Evolutionary conservation across 37 sponge, comb jelly and placozoan species (phyloP).

Genomic region (Ianthella basta): DNA sequence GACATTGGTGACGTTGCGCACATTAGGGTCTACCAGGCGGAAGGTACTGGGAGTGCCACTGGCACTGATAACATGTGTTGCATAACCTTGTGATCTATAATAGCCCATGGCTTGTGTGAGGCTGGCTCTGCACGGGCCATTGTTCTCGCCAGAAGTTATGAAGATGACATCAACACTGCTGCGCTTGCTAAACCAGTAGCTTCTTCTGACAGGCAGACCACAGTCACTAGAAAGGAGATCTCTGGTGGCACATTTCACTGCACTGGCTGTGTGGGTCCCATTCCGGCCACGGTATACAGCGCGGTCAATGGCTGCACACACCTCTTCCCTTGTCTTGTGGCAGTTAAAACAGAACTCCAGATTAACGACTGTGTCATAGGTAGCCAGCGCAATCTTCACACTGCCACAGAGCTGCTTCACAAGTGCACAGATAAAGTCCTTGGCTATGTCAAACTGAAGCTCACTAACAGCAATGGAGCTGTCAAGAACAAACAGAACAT

Average conservation of each 20-base stretch:
- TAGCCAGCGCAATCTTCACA: neutral
- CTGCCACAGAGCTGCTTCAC: conserved; percentile 9
- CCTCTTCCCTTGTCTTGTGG: neutral
- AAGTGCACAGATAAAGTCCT: neutral
- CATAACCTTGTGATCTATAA: neutral
- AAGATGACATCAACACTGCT: neutral
- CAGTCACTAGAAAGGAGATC: neutral
- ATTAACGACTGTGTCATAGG: neutral
- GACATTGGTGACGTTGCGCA: conserved; percentile 9
- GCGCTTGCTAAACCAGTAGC: neutral
- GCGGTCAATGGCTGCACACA: conserved; percentile 1
- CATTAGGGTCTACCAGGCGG: neutral
- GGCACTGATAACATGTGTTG: conserved; percentile 13
- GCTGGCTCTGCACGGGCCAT: neutral
- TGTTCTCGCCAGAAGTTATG: conserved; percentile 22
- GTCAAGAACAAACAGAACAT: conserved; percentile 4
- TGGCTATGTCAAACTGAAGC: neutral
- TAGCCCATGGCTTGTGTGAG: neutral
- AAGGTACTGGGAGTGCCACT: neutral
- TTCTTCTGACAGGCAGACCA: neutral
- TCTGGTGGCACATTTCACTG: neutral
- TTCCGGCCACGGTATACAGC: neutral
- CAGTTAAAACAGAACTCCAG: conserved; percentile 21
- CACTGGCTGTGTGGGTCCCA: conserved; percentile 13
- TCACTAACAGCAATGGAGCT: neutral